Conservation (phyloP, 2,113 vertebrate genomes). For the Prunella fulvescens region DNA sequence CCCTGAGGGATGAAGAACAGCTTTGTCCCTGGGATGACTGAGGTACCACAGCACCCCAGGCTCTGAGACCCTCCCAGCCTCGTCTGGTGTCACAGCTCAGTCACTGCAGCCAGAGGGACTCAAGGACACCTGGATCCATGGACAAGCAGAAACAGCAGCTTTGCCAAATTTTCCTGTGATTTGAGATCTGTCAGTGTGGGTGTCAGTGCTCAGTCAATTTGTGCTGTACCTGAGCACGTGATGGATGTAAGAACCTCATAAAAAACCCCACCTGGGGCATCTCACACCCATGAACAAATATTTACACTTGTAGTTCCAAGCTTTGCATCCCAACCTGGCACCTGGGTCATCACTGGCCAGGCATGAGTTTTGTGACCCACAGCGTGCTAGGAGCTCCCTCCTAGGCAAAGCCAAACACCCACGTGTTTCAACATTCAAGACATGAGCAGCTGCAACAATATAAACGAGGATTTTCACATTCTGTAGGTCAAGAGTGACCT, state of each 20-base stretch:
- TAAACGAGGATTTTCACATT: accelerated
- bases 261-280: background rate
- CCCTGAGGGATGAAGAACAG: background rate
- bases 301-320: background rate
- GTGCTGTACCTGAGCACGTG: background rate
- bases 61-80: background rate
- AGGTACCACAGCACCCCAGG: accelerated
- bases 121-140: background rate
- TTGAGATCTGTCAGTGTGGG: background rate
- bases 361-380: background rate
- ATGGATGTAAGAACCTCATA: background rate
- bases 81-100: background rate
- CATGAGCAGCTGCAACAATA: background rate
- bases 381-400: accelerated
- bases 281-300: accelerated
- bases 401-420: background rate
- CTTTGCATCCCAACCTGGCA: background rate
- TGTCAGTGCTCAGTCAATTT: background rate
- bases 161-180: background rate
- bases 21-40: background rate
- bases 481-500: background rate
- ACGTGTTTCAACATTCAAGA: accelerated
- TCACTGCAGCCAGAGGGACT: background rate
- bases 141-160: accelerated
- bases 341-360: accelerated